phyloP scores from a whole-genome alignment of 2,888 invertebrate genomes.

The Campoplex capitator region DNA sequence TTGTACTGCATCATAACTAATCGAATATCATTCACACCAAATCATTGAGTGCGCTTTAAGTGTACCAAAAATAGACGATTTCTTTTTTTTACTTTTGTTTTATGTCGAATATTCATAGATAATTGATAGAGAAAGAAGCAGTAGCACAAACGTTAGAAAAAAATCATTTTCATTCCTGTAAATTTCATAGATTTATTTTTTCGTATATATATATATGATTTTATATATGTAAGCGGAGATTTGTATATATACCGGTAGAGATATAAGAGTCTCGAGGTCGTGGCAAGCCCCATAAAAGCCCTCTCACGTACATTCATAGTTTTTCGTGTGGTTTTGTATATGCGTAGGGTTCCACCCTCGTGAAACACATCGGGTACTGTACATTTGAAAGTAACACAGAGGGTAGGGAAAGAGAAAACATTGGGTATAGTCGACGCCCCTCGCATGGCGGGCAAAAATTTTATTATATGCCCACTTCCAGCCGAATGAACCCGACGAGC shows the following conservation, averaged over 20 bases:
- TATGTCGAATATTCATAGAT: too few relatives aligned
- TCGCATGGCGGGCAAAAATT: constrained; percentile 83
- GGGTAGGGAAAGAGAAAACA: constrained; percentile 70
- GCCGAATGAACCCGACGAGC: constrained; percentile 78
- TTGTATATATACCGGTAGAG: constrained; percentile 8
- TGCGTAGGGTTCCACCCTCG: constrained; percentile 63
- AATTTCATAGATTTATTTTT: not conserved
- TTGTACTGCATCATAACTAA: too few relatives aligned
- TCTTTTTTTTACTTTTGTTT: too few relatives aligned
- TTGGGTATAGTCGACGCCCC: constrained; percentile 82
- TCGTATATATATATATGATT: not conserved
- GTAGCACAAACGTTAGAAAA: too few relatives aligned
- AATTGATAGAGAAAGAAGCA: too few relatives aligned
- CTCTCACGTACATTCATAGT: constrained; percentile 72
- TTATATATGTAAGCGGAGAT: not conserved
- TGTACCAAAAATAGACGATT: too few relatives aligned
- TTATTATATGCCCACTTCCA: constrained; percentile 83
- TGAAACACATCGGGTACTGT: constrained; percentile 27
- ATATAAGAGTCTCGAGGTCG: constrained; percentile 67
- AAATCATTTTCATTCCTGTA: too few relatives aligned
- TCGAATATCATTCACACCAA: too few relatives aligned
- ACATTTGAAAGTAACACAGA: constrained; percentile 16
- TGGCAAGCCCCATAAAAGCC: constrained; percentile 82
- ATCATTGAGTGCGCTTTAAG: too few relatives aligned
- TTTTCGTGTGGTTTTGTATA: constrained; percentile 55